These are phyloP conservation scores for Ibidorhyncha struthersii DNA, from an alignment of 2,113 vertebrate species.

Conservation along the genomic window DNA sequence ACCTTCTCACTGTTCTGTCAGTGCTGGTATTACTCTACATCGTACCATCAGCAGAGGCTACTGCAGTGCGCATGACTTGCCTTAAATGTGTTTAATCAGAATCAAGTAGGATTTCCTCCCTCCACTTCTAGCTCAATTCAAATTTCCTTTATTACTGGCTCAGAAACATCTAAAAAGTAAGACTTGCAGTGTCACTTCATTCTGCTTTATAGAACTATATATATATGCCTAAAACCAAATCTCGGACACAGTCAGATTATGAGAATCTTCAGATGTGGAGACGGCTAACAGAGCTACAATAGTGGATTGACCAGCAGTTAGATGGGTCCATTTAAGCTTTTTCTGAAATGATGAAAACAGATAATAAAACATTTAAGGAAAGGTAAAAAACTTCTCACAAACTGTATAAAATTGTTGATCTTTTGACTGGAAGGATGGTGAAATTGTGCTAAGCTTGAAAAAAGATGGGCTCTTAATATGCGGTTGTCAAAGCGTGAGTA, in stretches of 20 bases:
- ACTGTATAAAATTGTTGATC: background rate
- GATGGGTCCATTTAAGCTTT: background rate
- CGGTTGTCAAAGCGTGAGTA: background rate
- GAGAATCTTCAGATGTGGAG: background rate
- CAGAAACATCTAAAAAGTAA: background rate
- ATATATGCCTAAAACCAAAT: background rate
- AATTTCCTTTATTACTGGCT: background rate
- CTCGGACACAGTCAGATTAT: background rate
- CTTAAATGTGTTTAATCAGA: background rate
- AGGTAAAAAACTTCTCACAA: background rate
- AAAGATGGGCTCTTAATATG: background rate
- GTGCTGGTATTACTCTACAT: background rate
- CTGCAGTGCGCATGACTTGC: background rate
- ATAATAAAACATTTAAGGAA: background rate
- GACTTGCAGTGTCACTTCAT: background rate
- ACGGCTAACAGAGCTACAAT: background rate
- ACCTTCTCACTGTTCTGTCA: background rate
- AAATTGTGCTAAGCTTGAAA: background rate
- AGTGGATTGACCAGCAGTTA: background rate
- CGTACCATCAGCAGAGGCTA: background rate
- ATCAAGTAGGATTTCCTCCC: background rate
- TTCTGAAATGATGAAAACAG: background rate
- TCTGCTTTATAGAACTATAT: background rate
- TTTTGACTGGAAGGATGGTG: background rate
- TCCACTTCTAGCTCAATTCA: background rate